phyloP scores from a whole-genome alignment of 2,797 vertebrate genomes.

The Chrysocyon brachyurus region DNA sequence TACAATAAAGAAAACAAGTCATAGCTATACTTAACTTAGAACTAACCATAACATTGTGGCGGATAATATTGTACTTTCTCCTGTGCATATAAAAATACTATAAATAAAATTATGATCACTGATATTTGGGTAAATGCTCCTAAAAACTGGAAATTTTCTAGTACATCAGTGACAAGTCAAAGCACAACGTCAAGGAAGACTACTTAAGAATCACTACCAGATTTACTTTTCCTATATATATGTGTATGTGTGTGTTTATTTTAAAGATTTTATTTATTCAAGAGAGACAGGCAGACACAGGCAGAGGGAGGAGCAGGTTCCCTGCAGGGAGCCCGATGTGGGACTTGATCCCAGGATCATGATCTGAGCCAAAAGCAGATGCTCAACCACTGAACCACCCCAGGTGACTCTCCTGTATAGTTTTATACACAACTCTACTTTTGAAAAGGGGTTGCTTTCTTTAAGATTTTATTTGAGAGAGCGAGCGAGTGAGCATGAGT shows the following conservation, averaged over 20 bases:
- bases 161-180: not conserved
- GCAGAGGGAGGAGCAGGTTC: no score
- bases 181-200: not conserved
- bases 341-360: no score
- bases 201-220: not conserved
- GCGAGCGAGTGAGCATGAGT: not conserved
- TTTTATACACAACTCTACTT: not conserved
- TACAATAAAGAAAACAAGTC: not conserved
- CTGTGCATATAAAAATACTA: not conserved
- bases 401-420: not conserved
- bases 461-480: not conserved
- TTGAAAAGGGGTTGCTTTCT: not conserved
- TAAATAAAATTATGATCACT: not conserved
- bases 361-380: no score
- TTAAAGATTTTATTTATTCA: no score
- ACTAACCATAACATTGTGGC: not conserved
- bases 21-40: not conserved
- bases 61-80: not conserved
- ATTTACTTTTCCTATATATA: not conserved
- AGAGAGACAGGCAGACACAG: no score
- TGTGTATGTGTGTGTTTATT: no score
- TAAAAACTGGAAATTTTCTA: not conserved
- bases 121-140: not conserved
- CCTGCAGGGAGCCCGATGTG: no score
- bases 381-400: no score